These are phyloP conservation scores for pig (Sus scrofa) DNA, from an alignment of 2,113 vertebrate species.

Conservation along the genomic window DNA sequence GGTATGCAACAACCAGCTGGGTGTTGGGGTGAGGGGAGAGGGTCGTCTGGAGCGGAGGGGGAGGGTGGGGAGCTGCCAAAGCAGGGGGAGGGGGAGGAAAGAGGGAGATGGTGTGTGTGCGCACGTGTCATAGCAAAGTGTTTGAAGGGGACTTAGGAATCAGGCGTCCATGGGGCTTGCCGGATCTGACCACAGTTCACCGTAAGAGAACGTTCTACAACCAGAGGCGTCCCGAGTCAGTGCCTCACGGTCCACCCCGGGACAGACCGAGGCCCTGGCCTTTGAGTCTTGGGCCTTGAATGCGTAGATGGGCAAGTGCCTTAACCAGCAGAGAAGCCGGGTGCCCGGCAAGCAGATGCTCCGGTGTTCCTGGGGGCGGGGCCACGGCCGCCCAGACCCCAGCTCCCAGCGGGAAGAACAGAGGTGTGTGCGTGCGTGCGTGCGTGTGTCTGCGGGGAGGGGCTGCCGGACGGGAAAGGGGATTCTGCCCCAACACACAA, in stretches of 20 bases:
- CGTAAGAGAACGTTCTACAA: too few relatives aligned
- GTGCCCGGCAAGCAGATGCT: background rate
- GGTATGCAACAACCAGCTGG: slow-evolving; percentile 80
- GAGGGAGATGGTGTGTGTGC: background rate
- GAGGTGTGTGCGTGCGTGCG: background rate
- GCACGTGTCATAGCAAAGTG: background rate
- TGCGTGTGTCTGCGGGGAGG: background rate
- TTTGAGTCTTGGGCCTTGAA: background rate
- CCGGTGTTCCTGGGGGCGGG: background rate
- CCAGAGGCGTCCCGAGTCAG: background rate
- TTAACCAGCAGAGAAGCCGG: background rate
- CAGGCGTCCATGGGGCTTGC: background rate
- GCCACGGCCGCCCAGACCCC: background rate
- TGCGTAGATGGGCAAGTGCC: background rate
- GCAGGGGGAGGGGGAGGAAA: too few relatives aligned
- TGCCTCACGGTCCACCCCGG: background rate
- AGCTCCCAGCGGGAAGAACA: background rate
- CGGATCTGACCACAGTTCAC: too few relatives aligned
- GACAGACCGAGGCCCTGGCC: background rate
- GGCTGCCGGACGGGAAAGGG: background rate
- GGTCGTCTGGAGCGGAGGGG: background rate
- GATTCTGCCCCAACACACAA: slow-evolving; percentile 75
- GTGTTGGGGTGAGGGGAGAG: background rate
- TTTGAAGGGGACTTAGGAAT: background rate
- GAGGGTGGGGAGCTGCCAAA: background rate